A percentile compares a stretch with the other conserved stretches of the same genome.
Evolutionary conservation across 2,888 invertebrate species (phyloP).

Genomic region (Serripes groenlandicus): DNA sequence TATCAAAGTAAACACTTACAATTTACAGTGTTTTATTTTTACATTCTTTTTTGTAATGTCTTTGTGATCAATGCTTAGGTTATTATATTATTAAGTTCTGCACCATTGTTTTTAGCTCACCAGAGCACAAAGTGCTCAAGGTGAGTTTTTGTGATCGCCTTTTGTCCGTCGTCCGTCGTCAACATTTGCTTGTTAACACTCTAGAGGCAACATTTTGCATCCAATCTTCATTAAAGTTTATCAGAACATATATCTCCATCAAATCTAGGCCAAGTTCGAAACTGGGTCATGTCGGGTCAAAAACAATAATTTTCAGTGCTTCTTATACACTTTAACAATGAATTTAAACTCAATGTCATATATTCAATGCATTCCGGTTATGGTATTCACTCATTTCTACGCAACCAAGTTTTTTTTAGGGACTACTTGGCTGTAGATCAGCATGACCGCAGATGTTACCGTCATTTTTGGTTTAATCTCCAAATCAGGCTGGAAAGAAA

Average conservation of each 20-base stretch:
- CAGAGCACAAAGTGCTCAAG: neutral
- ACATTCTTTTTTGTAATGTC: neutral
- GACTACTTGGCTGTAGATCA: no score
- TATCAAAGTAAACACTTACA: slow-evolving; percentile 44
- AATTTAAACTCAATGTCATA: no score
- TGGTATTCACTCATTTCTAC: no score
- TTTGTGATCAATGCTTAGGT: neutral
- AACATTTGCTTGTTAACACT: neutral
- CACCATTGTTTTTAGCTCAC: neutral
- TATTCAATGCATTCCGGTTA: no score
- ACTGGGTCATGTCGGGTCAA: neutral
- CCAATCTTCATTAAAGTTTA: neutral
- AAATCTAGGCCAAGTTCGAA: neutral
- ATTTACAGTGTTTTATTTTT: neutral
- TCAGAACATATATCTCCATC: neutral
- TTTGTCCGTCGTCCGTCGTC: neutral
- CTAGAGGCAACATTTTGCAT: neutral
- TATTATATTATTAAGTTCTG: neutral
- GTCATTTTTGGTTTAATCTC: no score
- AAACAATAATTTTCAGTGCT: no score
- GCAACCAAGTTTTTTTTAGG: no score
- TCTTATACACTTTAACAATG: no score
- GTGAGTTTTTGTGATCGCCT: neutral
- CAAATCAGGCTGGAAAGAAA: no score
- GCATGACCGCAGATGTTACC: no score